Percentiles rank a stretch among this genome's conserved stretches.
phyloP scores from a whole-genome alignment of 2,113 vertebrate species.

The Conger conger region DNA sequence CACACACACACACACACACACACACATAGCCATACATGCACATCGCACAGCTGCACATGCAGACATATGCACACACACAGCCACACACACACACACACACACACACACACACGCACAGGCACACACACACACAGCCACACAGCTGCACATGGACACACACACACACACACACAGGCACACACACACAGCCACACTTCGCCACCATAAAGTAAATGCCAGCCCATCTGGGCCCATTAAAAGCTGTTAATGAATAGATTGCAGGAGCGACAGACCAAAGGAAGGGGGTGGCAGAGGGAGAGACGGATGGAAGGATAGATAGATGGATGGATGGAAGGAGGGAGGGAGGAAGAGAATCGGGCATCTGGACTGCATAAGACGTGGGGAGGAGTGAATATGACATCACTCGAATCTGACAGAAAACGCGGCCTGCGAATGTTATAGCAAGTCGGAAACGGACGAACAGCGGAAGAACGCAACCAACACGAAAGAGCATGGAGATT shows the following conservation, averaged over 20 bases:
- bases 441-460: neutral
- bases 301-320: slow-evolving; percentile 51
- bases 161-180: slow-evolving; percentile 14
- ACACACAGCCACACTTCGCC: slow-evolving; percentile 27
- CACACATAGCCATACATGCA: too few species aligned
- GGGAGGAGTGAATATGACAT: neutral
- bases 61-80: slow-evolving; percentile 40
- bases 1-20: neutral
- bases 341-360: slow-evolving; percentile 28
- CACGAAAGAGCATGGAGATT: neutral
- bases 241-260: slow-evolving; percentile 71
- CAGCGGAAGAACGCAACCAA: neutral
- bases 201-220: slow-evolving; percentile 60
- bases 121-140: slow-evolving; percentile 42
- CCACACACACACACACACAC: slow-evolving; percentile 17
- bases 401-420: neutral
- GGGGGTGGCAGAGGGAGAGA: slow-evolving; percentile 46
- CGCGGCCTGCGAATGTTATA: neutral
- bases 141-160: slow-evolving; percentile 49
- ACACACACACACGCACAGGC: slow-evolving; percentile 46
- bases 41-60: slow-evolving; percentile 41
- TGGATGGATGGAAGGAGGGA: slow-evolving; percentile 47
- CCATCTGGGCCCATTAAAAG: slow-evolving; percentile 70
- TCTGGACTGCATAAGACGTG: slow-evolving; percentile 3
- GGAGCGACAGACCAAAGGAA: slow-evolving; percentile 60